phyloP scores from a whole-genome alignment of 2,113 vertebrate genomes.

The Ictalurus punctatus region DNA sequence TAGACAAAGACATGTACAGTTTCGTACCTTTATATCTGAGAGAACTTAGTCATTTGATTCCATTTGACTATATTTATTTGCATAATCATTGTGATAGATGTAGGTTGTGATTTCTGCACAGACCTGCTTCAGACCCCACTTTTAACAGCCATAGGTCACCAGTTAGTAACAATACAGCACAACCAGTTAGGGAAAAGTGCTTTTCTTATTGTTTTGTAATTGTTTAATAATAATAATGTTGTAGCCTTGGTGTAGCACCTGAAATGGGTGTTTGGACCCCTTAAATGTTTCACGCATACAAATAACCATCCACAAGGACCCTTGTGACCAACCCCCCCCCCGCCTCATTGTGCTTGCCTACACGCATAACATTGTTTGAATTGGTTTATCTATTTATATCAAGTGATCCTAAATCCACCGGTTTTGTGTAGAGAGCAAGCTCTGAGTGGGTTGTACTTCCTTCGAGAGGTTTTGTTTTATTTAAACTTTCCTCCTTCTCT shows the following conservation, averaged over 20 bases:
- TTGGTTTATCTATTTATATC: slow-evolving; percentile 1
- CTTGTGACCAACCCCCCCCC: too few relatives aligned
- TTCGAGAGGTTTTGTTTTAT: neutral
- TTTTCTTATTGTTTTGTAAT: neutral
- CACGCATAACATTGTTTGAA: neutral
- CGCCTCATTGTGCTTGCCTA: neutral
- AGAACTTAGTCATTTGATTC: neutral
- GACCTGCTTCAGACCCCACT: neutral
- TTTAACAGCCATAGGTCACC: neutral
- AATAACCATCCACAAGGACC: neutral
- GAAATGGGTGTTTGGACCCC: neutral
- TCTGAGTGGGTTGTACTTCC: slow-evolving; percentile 5
- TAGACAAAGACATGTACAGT: neutral
- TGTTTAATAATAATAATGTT: neutral
- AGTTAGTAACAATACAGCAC: neutral
- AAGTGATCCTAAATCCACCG: neutral
- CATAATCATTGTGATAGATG: neutral
- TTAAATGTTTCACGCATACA: neutral
- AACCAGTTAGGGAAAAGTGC: neutral
- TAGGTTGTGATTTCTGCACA: neutral
- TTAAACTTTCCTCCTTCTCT: neutral
- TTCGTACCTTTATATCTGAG: neutral
- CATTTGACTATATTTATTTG: too few relatives aligned
- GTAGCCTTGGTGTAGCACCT: neutral
- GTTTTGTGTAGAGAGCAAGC: neutral